phyloP scores from a whole-genome alignment of 2,888 invertebrate genomes.

The Beris morrisii region DNA sequence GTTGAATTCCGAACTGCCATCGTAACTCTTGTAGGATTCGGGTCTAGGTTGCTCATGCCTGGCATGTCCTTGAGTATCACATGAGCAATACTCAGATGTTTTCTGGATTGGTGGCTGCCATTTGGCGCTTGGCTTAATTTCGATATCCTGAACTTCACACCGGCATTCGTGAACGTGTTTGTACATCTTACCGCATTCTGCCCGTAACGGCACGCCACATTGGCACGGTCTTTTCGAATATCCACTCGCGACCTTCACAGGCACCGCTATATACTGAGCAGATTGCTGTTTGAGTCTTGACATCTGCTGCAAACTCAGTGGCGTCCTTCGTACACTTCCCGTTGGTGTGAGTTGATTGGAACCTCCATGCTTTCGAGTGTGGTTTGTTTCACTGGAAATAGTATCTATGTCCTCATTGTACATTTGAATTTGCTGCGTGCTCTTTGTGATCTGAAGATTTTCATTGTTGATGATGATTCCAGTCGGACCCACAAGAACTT shows the following conservation, averaged over 20 bases:
- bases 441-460: neutral
- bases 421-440: neutral
- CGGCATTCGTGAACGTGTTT: neutral
- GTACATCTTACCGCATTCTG: constrained; percentile 9
- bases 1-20: too few species aligned
- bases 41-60: neutral
- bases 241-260: neutral
- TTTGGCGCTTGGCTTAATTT: neutral
- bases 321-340: neutral
- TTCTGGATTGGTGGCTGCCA: neutral
- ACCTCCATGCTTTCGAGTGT: neutral
- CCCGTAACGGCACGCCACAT: neutral
- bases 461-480: neutral
- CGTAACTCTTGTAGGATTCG: too few species aligned
- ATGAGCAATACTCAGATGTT: neutral
- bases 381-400: neutral
- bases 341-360: neutral
- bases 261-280: neutral
- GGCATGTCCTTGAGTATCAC: neutral
- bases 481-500: neutral
- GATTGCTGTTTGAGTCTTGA: neutral
- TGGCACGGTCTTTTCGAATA: neutral
- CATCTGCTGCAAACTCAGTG: neutral
- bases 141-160: neutral
- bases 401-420: too few species aligned